A percentile compares a stretch with the other conserved stretches of the same genome.
Conservation (phyloP, 2,797 vertebrate species). For the Lerista edwardsae region DNA sequence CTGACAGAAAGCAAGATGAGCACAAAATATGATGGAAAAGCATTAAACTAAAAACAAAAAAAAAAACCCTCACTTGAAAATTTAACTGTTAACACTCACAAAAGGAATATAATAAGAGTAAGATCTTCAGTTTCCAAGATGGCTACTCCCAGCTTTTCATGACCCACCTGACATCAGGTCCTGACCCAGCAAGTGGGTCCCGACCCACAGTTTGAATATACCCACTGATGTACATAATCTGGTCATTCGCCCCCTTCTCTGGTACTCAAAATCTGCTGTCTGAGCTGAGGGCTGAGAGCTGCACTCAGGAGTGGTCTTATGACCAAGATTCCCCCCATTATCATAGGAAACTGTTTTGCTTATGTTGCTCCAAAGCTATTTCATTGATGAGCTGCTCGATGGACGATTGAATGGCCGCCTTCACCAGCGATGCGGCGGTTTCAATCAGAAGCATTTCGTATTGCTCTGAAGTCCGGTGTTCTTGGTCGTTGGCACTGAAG, state of each 20-base stretch:
- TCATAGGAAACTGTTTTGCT: constrained; percentile 77
- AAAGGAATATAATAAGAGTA: too few species aligned
- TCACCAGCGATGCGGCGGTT: constrained; percentile 83
- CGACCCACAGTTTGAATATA: too few species aligned
- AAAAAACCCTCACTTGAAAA: too few species aligned
- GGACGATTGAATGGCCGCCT: constrained; percentile 82
- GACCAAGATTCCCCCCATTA: not conserved
- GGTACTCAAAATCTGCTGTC: not conserved
- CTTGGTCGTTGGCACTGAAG: constrained; percentile 53
- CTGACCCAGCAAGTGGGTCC: too few species aligned
- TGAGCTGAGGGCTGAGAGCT: not conserved
- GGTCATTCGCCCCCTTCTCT: not conserved
- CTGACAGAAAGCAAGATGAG: too few species aligned
- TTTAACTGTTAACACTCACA: too few species aligned
- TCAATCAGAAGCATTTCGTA: constrained; percentile 81
- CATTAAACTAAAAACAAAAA: too few species aligned
- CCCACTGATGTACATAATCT: not conserved
- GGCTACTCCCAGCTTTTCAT: too few species aligned
- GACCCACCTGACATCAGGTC: too few species aligned
- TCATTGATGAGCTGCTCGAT: constrained; percentile 84
- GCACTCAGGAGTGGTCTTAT: too few species aligned
- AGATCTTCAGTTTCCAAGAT: too few species aligned
- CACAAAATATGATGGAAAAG: too few species aligned
- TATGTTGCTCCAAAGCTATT: constrained; percentile 76
- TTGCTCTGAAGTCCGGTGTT: constrained; percentile 77